phyloP scores from a whole-genome alignment of 2,888 invertebrate genomes.

The Hetaerina titia region DNA sequence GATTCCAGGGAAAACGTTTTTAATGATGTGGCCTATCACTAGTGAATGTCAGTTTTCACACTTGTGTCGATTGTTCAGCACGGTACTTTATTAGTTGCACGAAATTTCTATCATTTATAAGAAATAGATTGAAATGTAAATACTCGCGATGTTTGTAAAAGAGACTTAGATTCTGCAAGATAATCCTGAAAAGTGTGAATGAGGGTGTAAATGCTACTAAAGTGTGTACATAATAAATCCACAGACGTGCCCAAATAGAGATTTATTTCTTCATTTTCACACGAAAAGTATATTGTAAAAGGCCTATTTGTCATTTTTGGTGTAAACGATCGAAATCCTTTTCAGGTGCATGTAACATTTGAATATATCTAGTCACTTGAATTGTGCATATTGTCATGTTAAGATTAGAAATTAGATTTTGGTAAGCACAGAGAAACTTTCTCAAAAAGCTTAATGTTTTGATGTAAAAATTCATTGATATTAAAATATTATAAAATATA shows the following conservation, averaged over 20 bases:
- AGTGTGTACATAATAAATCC: constrained; percentile 16
- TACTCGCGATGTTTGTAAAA: constrained; percentile 3
- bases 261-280: constrained; percentile 46
- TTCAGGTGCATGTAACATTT: constrained; percentile 2
- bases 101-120: neutral
- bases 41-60: neutral
- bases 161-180: neutral
- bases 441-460: constrained; percentile 57
- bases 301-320: constrained; percentile 13
- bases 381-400: constrained; percentile 32
- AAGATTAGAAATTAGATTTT: constrained; percentile 38
- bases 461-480: constrained; percentile 52
- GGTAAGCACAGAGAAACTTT: constrained; percentile 37
- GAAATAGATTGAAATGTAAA: neutral
- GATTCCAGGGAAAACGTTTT: neutral
- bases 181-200: neutral
- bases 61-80: constrained; percentile 44
- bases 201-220: neutral
- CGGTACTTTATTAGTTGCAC: constrained; percentile 42
- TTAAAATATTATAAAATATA: constrained; percentile 54
- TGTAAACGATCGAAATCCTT: neutral
- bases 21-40: constrained; percentile 50
- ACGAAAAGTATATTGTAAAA: constrained; percentile 12
- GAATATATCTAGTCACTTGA: constrained; percentile 41
- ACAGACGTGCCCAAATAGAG: neutral